Base-by-base conservation (phyloP, 64 coral and sea anemone species). In the Actinia tenebrosa region DNA sequence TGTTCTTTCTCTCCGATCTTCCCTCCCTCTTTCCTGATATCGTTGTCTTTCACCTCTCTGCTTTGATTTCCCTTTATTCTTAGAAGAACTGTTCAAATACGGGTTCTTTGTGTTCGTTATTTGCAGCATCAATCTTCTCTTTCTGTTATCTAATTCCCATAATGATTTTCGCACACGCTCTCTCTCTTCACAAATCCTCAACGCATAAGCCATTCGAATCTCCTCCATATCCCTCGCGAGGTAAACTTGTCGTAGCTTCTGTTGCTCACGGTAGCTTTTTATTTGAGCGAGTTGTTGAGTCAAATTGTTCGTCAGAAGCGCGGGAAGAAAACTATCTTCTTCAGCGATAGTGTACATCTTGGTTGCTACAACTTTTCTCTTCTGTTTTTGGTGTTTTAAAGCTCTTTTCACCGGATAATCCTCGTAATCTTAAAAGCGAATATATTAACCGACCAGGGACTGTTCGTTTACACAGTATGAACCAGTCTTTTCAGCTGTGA, bases 271-370 rank as follows among this genome's bases (percentile, higher is more conserved):
- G 45, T 88, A 97, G 11, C 94, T 68, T 17, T 79, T 71, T 25
- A 97, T 90, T 84, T 92, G 91, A 68, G 88, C 91, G 47, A 97
- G 94, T 59, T 97, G 94, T 77, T 93, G 90, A 15, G 88, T 23
- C 4, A 88, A 91, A 43, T 97, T 93, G 53, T 59, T 92, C 14
- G 87, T 93, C 3, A 97, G 19, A 16, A 97, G 83, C 16, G 94
- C 94, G 3, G 94, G 94, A 15, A 97, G 77, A 86, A 97, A 97
- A 62, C 94, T 97, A 69, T 97, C 94, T 17, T 97, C 94, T 78
- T 97, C 94, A 11, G 88, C 71, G 42, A 97, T 97, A 0, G 84
- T 77, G 10, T 93, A 88, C 94, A 97, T 97, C 56, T 87, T n/a
- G 43, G 16, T 89, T 55, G 5, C 0, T 45, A 15, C 26, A 5